These are phyloP conservation scores for Pocillopora damicornis DNA, from an alignment of 64 coral and sea anemone genomes.

Conservation along the genomic window DNA sequence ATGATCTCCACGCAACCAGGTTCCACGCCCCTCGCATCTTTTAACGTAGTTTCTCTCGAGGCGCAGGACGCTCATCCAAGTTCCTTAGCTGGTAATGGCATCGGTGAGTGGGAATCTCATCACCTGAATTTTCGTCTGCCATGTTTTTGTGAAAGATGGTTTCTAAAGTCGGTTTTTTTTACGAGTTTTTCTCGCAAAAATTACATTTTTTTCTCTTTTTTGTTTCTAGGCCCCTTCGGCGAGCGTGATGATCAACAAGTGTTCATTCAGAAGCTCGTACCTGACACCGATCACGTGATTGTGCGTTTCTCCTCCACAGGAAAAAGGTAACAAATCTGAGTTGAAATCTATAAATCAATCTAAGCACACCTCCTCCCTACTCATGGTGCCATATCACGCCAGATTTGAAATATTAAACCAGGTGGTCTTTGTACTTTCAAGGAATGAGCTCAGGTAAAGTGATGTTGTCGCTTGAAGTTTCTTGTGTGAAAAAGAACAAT, in stretches of 20 bases:
- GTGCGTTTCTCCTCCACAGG: conserved; percentile 92
- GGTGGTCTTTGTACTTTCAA: neutral
- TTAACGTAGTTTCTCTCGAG: conserved; percentile 98
- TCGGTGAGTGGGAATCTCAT: conserved; percentile 49
- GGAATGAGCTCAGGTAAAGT: no score
- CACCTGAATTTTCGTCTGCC: no score
- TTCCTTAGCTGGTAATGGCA: conserved; percentile 69
- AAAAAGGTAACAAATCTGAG: conserved; percentile 49
- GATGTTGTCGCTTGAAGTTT: no score
- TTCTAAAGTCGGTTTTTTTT: neutral
- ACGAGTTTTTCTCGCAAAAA: neutral
- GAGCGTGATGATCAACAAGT: conserved; percentile 99
- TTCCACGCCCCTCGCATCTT: conserved; percentile 95
- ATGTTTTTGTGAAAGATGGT: neutral
- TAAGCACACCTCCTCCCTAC: no score
- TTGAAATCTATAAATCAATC: neutral
- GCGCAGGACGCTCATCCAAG: conserved; percentile 84
- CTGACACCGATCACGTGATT: conserved; percentile 88
- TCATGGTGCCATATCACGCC: no score
- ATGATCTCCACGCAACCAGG: conserved; percentile 99
- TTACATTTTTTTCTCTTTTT: neutral
- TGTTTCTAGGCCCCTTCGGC: conserved; percentile 79
- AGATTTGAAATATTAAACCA: neutral
- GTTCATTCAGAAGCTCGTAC: conserved; percentile 97
- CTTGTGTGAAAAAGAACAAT: no score